Base-by-base conservation (phyloP, 2,113 vertebrate genomes). In the Noturus placidus region DNA sequence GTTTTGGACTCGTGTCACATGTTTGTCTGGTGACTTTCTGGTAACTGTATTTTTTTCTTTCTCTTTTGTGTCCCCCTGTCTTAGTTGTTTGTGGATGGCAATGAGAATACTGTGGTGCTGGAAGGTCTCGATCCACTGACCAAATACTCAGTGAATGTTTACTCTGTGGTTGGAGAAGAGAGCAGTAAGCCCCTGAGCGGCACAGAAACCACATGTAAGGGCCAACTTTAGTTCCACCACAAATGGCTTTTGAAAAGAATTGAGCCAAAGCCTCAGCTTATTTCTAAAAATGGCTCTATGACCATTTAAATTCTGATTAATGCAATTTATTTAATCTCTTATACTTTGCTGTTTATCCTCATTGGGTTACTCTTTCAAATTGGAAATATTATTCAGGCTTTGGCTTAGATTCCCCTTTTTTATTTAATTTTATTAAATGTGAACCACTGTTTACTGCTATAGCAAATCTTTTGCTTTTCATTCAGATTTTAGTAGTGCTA, bases 181-280 rank as follows among this genome's bases (percentile, higher is more conserved):
- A 97, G 95, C 92, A 99, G 98, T 11, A 97, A 98, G 79, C 96
- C 98, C 33, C 94, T 99, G 10, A 95, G 94, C 67, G 98, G 97
- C 93, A 92, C 92, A 2, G 97, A 99, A 91, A 99, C 96, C 89
- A 99, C 98, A 83, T 72, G 98, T 99, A 95, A 95, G 98, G 96
- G 70, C 81, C 61, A 79, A 83, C 72, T 87, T 79, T 33, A 74
- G 15, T 69, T 87, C 22, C 30, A 77, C 52, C 25, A 70, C n/a
- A 85, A 65, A 84, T 76, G n/a, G 46, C 30, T 70, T 56, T 87
- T 57, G 19, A 59, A 46, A 81, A 35, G 38, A 82, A 79, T 84
- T 61, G 52, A 85, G 59, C 83, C 83, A 87, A 82, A 30, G 70
- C 69, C 78, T 89, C 59, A 78, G 10, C 50, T 76, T 42, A 22